Base-by-base conservation (phyloP, 2,888 invertebrate genomes). In the Alsophila aescularia region DNA sequence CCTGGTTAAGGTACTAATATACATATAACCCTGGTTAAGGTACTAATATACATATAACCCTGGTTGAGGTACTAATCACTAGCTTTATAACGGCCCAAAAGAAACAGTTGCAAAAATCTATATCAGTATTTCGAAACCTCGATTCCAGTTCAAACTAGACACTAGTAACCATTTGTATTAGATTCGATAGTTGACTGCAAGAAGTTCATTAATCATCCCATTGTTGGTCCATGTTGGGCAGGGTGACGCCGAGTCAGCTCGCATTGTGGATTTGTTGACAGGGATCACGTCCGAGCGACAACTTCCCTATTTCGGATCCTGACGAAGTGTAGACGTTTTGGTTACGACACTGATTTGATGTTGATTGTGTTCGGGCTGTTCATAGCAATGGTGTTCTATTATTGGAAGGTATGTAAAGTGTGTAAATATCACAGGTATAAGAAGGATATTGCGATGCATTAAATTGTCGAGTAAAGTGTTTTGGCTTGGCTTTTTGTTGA, bases 221-320 rank as follows among this genome's bases (percentile, higher is more conserved):
- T 90, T 90, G 90, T 90, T 81, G 81, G 75, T 27, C 44, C 42
- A 73, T 74, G 70, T n/a, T 45, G 35, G 45, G 45, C 35, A 35
- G 79, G 79, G 79, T 81, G 88, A 87, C 87, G 83, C 72, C 79
- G 81, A 87, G 83, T 87, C 85, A 83, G 79, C 75, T 77, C 81
- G 87, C 87, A 83, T 86, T 86, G 87, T 87, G 81, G 87, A 87
- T 83, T 87, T 81, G 85, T 82, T 87, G 90, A 88, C 90, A 86
- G 87, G 89, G 87, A 86, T 88, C 89, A 87, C 79, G 83, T 70
- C 78, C 70, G 68, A 67, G 64, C 77, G 85, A 85, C 85, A 80
- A 70, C 62, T 62, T 71, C 34, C 69, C 63, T 83, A 86, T 85
- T 87, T 81, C 75, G 75, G 59, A 48, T 32, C 31, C 21, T 21